Conservation (phyloP, 2,113 vertebrate species). For the Motacilla alba region DNA sequence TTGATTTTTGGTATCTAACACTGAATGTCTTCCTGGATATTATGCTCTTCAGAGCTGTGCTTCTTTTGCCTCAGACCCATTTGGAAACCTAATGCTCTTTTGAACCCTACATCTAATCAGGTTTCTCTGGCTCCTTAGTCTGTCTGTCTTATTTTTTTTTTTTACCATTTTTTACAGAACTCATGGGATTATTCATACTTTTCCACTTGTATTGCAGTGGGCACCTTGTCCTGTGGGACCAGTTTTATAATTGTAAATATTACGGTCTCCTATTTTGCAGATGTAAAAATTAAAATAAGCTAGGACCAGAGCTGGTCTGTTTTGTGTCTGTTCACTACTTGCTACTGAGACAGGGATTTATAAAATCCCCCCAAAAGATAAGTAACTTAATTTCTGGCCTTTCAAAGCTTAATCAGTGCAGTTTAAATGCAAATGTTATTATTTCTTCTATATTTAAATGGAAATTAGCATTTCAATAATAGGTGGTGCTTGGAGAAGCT, state of each 20-base stretch:
- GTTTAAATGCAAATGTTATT: constrained; percentile 26
- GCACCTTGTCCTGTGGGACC: background rate
- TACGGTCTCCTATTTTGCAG: background rate
- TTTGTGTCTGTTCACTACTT: background rate
- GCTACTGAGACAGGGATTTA: background rate
- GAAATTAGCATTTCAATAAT: background rate
- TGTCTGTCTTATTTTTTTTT: background rate
- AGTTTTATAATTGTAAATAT: background rate
- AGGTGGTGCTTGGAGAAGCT: background rate
- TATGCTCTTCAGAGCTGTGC: background rate
- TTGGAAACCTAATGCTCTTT: background rate
- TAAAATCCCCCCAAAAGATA: constrained; percentile 19
- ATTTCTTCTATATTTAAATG: constrained; percentile 20
- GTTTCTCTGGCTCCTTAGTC: background rate
- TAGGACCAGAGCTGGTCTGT: background rate
- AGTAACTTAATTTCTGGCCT: constrained; percentile 11
- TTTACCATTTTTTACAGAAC: background rate
- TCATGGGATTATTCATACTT: background rate
- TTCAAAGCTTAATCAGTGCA: background rate
- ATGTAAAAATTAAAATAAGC: background rate
- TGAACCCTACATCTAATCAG: background rate
- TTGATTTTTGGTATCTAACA: background rate
- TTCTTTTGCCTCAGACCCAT: background rate
- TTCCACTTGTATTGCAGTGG: background rate
- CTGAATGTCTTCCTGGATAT: background rate